A percentile compares a stretch with the other conserved stretches of the same genome.
These are phyloP conservation scores for Ariolimax columbianus DNA, from an alignment of 2,888 invertebrate genomes.

Conservation along the genomic window DNA sequence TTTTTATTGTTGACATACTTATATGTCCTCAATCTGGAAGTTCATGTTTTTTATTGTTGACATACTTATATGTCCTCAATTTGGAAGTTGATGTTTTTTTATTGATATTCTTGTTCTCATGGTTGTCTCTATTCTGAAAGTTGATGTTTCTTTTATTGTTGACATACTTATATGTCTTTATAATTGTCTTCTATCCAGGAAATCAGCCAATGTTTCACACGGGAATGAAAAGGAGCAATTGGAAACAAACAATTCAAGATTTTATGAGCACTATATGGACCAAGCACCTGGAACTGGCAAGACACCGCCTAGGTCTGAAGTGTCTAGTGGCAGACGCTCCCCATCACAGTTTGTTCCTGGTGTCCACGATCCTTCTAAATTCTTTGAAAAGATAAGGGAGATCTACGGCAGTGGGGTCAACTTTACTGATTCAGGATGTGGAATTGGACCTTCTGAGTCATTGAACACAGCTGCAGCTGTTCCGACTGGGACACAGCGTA, in stretches of 20 bases:
- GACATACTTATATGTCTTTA: not conserved
- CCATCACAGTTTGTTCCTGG: slow-evolving; percentile 11
- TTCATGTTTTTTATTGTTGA: no score
- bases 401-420: slow-evolving; percentile 2
- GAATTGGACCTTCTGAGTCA: not conserved
- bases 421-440: slow-evolving; percentile 5
- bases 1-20: no score
- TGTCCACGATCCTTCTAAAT: not conserved
- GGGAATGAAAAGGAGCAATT: not conserved
- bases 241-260: not conserved
- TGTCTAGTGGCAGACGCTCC: not conserved
- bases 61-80: no score
- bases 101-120: no score
- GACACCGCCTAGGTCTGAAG: not conserved
- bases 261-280: not conserved
- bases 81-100: no score
- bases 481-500: not conserved
- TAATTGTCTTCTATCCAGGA: not conserved
- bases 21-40: no score
- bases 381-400: slow-evolving; percentile 14
- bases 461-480: not conserved
- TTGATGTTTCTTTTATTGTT: no score
- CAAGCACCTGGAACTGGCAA: not conserved
- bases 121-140: no score
- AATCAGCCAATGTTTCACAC: not conserved